Conservation (phyloP, 2,797 vertebrate genomes). For the Notoglanidium macrostoma region DNA sequence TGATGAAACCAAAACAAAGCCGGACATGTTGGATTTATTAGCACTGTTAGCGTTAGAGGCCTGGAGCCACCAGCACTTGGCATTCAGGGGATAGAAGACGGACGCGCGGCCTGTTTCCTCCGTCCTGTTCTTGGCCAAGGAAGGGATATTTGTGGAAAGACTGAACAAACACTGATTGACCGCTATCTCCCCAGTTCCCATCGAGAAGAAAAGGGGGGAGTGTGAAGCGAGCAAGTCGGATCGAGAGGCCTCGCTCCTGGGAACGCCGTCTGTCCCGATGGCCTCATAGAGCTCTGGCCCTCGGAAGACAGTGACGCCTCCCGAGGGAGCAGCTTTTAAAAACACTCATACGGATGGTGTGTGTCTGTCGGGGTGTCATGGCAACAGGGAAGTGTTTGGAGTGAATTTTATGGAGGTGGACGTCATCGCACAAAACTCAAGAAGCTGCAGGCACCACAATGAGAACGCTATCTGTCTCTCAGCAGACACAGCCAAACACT, state of each 20-base stretch:
- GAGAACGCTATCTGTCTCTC: constrained; percentile 41
- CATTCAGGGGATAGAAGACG: constrained; percentile 69
- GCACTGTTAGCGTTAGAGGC: constrained; percentile 74
- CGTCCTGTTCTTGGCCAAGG: constrained; percentile 73
- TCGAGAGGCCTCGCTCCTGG: constrained; percentile 69
- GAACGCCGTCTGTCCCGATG: constrained; percentile 67
- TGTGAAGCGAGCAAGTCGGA: constrained; percentile 60
- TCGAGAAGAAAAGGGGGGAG: constrained; percentile 70
- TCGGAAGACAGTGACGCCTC: constrained; percentile 49
- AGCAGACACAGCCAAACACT: background rate
- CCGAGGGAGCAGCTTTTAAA: constrained; percentile 53
- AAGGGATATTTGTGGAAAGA: constrained; percentile 83
- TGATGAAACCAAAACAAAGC: constrained; percentile 86
- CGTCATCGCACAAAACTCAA: constrained; percentile 36
- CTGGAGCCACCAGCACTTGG: constrained; percentile 74
- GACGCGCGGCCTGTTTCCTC: constrained; percentile 76
- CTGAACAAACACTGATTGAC: constrained; percentile 88
- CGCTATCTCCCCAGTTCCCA: constrained; percentile 83
- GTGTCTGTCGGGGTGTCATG: constrained; percentile 51
- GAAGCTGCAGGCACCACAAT: constrained; percentile 16
- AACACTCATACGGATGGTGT: constrained; percentile 47
- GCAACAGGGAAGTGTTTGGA: constrained; percentile 52
- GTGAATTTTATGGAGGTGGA: constrained; percentile 45
- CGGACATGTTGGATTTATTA: constrained; percentile 86
- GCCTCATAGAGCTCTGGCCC: constrained; percentile 25